phyloP scores from a whole-genome alignment of 2,888 invertebrate genomes.

The Agriopis aurantiaria region DNA sequence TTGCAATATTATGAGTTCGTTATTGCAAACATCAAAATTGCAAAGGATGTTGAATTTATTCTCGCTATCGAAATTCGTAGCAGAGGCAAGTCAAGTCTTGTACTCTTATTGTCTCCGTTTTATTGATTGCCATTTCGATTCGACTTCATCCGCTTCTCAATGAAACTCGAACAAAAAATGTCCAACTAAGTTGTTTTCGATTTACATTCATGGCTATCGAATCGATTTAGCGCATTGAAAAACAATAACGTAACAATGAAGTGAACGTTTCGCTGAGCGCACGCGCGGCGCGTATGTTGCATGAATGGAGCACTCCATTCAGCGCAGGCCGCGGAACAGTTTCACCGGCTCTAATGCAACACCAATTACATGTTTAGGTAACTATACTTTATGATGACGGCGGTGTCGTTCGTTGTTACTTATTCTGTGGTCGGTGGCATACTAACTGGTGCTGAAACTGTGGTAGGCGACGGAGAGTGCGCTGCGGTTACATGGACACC shows the following conservation, averaged over 20 bases:
- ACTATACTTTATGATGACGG: constrained; percentile 43
- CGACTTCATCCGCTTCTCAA: constrained; percentile 9
- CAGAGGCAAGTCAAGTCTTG: neutral
- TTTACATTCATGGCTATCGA: constrained; percentile 47
- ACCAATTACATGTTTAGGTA: constrained; percentile 64
- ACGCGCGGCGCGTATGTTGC: constrained; percentile 63
- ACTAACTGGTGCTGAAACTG: constrained; percentile 18
- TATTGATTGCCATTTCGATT: neutral
- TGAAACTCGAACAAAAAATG: constrained; percentile 21
- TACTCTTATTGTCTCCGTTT: neutral
- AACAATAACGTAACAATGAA: constrained; percentile 51
- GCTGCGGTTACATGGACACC: constrained; percentile 40
- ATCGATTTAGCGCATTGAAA: constrained; percentile 56
- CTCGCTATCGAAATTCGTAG: constrained; percentile 2
- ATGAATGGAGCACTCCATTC: constrained; percentile 78
- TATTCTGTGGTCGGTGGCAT: constrained; percentile 16
- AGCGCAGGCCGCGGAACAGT: constrained; percentile 55
- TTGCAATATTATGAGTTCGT: constrained; percentile 10
- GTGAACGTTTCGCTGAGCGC: constrained; percentile 62
- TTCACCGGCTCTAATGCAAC: constrained; percentile 67
- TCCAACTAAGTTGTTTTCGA: constrained; percentile 9
- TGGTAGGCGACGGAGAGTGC: constrained; percentile 20
- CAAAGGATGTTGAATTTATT: constrained; percentile 14
- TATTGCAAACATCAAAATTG: constrained; percentile 5
- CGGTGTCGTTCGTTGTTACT: constrained; percentile 19